These are phyloP conservation scores for Gopherus flavomarginatus DNA, from an alignment of 2,113 vertebrate species.

Conservation along the genomic window DNA sequence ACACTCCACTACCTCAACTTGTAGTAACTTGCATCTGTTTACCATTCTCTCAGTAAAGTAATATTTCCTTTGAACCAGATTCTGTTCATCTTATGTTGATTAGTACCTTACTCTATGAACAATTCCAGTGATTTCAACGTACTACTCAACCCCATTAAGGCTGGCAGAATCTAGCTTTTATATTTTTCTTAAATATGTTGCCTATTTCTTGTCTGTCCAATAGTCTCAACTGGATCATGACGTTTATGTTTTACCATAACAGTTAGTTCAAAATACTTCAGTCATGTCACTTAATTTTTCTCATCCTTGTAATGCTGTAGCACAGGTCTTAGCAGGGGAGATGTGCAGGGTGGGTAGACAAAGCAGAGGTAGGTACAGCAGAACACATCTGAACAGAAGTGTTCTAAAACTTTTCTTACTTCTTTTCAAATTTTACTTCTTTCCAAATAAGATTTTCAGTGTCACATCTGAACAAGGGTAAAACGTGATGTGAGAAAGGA, in stretches of 20 bases:
- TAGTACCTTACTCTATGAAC: background rate
- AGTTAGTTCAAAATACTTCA: background rate
- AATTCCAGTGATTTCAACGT: background rate
- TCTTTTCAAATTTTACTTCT: background rate
- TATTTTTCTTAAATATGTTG: background rate
- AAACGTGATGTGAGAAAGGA: background rate
- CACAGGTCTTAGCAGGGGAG: fast-evolving
- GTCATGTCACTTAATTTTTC: background rate
- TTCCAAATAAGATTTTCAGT: background rate
- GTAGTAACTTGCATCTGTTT: background rate
- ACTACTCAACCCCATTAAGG: background rate
- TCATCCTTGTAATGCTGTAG: background rate
- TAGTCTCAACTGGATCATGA: background rate
- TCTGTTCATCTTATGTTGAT: background rate
- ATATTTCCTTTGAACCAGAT: background rate
- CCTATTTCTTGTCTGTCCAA: background rate
- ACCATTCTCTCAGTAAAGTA: background rate
- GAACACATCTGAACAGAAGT: background rate
- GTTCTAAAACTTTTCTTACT: background rate
- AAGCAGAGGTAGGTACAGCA: background rate
- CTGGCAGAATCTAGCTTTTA: background rate
- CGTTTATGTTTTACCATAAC: background rate
- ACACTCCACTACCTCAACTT: background rate
- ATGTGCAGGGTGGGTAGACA: background rate
- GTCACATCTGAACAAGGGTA: background rate